phyloP scores from a whole-genome alignment of 2,113 vertebrate genomes.

The Hemicordylus capensis region DNA sequence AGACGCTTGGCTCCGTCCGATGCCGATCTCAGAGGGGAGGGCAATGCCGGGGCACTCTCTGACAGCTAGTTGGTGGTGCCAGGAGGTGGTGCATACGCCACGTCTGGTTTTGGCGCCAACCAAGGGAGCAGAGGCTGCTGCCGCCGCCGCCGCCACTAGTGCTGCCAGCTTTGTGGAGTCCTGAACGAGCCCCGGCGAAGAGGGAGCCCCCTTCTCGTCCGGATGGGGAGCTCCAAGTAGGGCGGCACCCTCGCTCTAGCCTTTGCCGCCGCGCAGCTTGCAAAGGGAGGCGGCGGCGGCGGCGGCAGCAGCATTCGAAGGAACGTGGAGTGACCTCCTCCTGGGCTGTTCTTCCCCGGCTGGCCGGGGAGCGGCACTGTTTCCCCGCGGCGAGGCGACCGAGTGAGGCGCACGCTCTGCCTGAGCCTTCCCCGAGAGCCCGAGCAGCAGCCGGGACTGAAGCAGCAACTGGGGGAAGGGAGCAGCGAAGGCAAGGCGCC shows the following conservation, averaged over 20 bases:
- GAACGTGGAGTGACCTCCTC: slow-evolving; percentile 5
- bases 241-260: not conserved
- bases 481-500: not conserved
- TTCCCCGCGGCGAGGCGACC: slow-evolving; percentile 59
- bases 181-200: not conserved
- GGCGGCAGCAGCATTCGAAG: too few relatives aligned
- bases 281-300: not conserved
- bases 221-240: too few relatives aligned
- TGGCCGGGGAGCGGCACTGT: slow-evolving; percentile 72
- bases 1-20: too few relatives aligned
- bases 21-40: too few relatives aligned
- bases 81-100: not conserved
- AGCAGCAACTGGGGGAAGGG: not conserved
- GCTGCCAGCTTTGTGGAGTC: not conserved
- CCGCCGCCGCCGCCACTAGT: slow-evolving; percentile 1
- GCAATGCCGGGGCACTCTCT: too few relatives aligned
- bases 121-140: slow-evolving; percentile 72
- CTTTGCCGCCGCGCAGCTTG: not conserved
- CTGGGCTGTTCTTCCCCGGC: slow-evolving; percentile 63
- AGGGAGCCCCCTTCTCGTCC: too few relatives aligned
- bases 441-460: slow-evolving; percentile 1
- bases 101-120: slow-evolving; percentile 63
- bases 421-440: slow-evolving; percentile 22
- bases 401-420: slow-evolving; percentile 54
- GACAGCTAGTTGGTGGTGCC: too few relatives aligned